These are phyloP conservation scores for Epirrhoe tristata DNA, from an alignment of 2,888 invertebrate species.

Conservation along the genomic window DNA sequence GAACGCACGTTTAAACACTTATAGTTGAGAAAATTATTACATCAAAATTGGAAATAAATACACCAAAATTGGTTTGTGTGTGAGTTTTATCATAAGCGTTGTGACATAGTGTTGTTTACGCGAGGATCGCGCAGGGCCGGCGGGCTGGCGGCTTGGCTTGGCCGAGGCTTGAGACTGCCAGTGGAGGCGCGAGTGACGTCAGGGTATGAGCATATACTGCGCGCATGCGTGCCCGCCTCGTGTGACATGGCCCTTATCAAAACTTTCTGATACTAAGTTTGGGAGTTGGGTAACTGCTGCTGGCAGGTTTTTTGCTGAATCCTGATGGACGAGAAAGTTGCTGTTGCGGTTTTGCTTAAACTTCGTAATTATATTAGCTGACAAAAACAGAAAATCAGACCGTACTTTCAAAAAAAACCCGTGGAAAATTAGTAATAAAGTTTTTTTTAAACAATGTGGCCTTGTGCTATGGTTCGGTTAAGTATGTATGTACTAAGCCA, in stretches of 20 bases:
- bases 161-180: constrained; percentile 61
- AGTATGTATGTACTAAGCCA: too few species aligned
- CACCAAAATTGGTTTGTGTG: constrained; percentile 55
- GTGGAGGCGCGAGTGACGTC: constrained; percentile 59
- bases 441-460: neutral
- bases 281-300: constrained; percentile 38
- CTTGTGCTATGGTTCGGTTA: too few species aligned
- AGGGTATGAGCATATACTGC: constrained; percentile 46
- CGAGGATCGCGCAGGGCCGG: constrained; percentile 60
- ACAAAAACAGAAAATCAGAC: neutral
- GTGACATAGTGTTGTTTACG: constrained; percentile 65
- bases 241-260: constrained; percentile 39
- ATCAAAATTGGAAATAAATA: constrained; percentile 75
- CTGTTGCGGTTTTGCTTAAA: constrained; percentile 36
- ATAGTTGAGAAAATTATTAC: constrained; percentile 70
- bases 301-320: constrained; percentile 42
- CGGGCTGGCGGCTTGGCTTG: constrained; percentile 59
- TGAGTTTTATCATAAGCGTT: constrained; percentile 48
- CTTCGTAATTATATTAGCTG: constrained; percentile 14
- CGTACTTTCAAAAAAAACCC: neutral
- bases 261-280: constrained; percentile 47
- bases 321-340: constrained; percentile 37
- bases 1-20: constrained; percentile 37
- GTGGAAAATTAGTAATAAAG: too few species aligned
- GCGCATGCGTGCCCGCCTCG: constrained; percentile 51